phyloP scores from a whole-genome alignment of 2,113 vertebrate species.

The Cheirogaleus medius region DNA sequence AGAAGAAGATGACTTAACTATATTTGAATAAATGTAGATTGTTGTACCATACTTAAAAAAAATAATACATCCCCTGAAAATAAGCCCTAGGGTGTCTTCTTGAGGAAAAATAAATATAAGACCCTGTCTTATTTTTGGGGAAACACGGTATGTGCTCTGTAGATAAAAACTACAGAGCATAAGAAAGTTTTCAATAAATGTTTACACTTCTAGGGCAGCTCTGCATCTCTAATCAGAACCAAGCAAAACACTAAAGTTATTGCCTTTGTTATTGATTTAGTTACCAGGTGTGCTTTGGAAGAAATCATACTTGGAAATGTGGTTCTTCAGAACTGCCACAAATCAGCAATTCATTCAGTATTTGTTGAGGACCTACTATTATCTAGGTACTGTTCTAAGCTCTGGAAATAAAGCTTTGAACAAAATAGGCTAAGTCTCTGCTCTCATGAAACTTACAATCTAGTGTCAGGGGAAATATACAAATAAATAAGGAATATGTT shows the following conservation, averaged over 20 bases:
- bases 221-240: neutral
- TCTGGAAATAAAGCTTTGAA: constrained; percentile 15
- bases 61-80: too few relatives aligned
- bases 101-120: too few relatives aligned
- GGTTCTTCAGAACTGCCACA: neutral
- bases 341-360: neutral
- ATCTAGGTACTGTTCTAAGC: neutral
- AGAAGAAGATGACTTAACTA: too few relatives aligned
- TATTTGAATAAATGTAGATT: too few relatives aligned
- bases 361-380: neutral
- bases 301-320: neutral
- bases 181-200: neutral
- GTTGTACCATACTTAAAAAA: too few relatives aligned
- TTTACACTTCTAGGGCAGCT: neutral
- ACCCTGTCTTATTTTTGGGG: too few relatives aligned
- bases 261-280: neutral
- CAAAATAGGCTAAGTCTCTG: neutral
- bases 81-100: too few relatives aligned
- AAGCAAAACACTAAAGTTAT: neutral
- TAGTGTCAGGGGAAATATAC: neutral
- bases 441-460: neutral
- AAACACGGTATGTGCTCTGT: neutral
- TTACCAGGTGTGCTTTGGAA: neutral
- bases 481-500: neutral
- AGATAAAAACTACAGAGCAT: neutral